Conservation (phyloP, 2,888 invertebrate species). For the Eudemis profundana region DNA sequence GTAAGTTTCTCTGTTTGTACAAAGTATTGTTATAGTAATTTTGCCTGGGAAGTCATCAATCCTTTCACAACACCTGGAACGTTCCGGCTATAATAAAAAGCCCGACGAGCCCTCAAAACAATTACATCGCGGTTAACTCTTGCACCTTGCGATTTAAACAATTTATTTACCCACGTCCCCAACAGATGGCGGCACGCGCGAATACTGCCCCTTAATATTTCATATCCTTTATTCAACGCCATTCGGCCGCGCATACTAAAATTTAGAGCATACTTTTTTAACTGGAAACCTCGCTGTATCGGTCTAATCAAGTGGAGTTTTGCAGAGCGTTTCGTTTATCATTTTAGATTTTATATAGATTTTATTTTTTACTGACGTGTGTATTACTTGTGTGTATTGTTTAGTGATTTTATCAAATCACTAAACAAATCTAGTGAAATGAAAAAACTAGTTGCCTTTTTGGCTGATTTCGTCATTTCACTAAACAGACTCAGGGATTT, state of each 20-base stretch:
- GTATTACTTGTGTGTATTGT: not conserved
- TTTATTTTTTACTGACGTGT: not conserved
- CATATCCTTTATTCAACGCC: conserved; percentile 66
- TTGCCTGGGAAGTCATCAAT: not conserved
- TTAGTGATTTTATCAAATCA: no score
- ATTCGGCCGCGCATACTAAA: conserved; percentile 34
- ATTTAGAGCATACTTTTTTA: conserved; percentile 22
- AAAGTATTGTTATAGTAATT: not conserved
- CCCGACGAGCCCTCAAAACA: conserved; percentile 18
- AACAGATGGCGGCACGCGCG: conserved; percentile 78
- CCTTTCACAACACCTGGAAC: conserved; percentile 14
- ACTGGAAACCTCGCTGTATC: conserved; percentile 8
- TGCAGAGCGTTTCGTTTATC: not conserved
- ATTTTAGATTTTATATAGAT: not conserved
- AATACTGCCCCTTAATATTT: conserved; percentile 74
- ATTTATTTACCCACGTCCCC: conserved; percentile 71
- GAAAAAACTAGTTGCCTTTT: no score
- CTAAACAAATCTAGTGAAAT: no score
- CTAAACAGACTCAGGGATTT: no score
- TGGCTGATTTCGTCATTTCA: no score
- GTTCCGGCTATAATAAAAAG: not conserved
- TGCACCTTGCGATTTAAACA: conserved; percentile 56
- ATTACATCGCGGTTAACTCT: conserved; percentile 50
- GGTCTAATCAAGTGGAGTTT: conserved; percentile 2
- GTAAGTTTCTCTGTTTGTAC: no score